Evolutionary conservation across 2,797 vertebrate genomes (phyloP).

Genomic region (Chloroceryle inda): DNA sequence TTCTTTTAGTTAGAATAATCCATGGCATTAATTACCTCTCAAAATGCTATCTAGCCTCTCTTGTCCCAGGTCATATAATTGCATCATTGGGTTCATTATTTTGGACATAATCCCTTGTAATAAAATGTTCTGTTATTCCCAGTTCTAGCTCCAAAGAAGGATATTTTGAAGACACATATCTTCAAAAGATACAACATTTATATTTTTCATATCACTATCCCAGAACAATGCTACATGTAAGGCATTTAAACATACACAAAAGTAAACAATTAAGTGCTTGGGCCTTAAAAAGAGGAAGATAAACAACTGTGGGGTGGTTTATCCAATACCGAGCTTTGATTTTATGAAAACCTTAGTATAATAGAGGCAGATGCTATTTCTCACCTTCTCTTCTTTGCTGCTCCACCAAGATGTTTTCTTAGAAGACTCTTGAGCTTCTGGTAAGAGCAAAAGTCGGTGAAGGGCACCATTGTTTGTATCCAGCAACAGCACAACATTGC

Average conservation of each 20-base stretch:
- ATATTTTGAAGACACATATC: neutral
- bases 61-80: neutral
- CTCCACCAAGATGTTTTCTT: conserved; percentile 85
- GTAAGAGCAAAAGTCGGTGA: conserved; percentile 83
- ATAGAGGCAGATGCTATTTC: neutral
- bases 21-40: neutral
- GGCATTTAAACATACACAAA: neutral
- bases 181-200: neutral
- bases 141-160: neutral
- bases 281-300: neutral
- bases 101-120: neutral
- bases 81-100: neutral
- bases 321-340: neutral
- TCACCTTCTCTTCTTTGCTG: conserved; percentile 88
- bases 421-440: conserved; percentile 77
- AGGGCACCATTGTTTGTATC: conserved; percentile 86
- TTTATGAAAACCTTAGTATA: neutral
- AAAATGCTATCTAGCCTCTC: neutral
- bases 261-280: neutral
- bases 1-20: neutral
- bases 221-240: neutral
- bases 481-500: conserved; percentile 90
- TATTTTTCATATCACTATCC: neutral
- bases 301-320: neutral
- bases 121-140: neutral